phyloP scores from a whole-genome alignment of 2,113 vertebrate genomes.

The Vanacampus margaritifer region DNA sequence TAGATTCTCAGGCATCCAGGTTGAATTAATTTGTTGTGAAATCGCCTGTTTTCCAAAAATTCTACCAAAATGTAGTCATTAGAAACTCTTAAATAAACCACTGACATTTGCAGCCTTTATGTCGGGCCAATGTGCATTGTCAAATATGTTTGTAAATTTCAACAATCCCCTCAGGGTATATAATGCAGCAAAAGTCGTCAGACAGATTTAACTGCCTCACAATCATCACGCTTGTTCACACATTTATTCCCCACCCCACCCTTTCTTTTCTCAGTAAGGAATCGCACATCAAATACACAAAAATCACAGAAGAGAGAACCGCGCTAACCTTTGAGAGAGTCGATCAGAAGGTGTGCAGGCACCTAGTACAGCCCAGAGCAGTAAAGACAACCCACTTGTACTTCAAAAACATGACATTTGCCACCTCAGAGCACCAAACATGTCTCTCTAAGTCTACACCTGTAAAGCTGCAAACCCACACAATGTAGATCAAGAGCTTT shows the following conservation, averaged over 20 bases:
- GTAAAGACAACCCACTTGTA: slow-evolving; percentile 72
- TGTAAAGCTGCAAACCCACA: slow-evolving; percentile 69
- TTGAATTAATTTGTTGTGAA: background rate
- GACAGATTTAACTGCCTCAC: slow-evolving; percentile 52
- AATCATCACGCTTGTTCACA: slow-evolving; percentile 57
- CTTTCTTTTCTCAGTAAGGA: slow-evolving; percentile 51
- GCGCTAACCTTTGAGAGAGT: slow-evolving; percentile 73
- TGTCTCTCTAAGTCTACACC: slow-evolving; percentile 65
- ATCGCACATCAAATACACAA: slow-evolving; percentile 66
- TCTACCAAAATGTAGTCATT: background rate
- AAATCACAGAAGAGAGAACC: slow-evolving; percentile 65
- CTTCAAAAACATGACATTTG: slow-evolving; percentile 74
- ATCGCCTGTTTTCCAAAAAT: background rate
- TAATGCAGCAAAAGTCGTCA: slow-evolving; percentile 38
- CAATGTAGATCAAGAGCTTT: slow-evolving; percentile 50
- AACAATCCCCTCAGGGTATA: slow-evolving; percentile 31
- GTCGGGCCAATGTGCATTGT: background rate
- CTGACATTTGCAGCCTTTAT: background rate
- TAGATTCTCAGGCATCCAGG: background rate
- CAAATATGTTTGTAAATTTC: slow-evolving; percentile 22
- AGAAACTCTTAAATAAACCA: background rate
- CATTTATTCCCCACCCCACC: slow-evolving; percentile 12
- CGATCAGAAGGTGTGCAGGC: slow-evolving; percentile 68
- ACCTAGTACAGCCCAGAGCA: slow-evolving; percentile 69
- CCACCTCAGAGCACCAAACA: slow-evolving; percentile 67